phyloP scores from a whole-genome alignment of 30 jellyfish, hydroid and myxozoan genomes.

The Phacellophora camtschatica region DNA sequence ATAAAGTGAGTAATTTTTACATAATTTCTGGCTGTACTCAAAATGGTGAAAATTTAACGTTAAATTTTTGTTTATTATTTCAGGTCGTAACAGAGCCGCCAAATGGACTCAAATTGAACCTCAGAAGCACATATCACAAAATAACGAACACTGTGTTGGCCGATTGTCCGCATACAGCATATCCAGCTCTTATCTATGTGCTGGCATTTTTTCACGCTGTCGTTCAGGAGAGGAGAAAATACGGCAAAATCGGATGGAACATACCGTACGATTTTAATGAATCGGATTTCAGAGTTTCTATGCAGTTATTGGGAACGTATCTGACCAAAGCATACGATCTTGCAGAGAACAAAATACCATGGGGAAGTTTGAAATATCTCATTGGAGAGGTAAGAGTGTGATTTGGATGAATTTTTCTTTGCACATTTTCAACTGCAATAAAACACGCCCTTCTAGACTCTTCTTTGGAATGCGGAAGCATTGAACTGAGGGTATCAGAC shows the following conservation, averaged over 20 bases:
- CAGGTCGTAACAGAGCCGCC: slow-evolving; percentile 98
- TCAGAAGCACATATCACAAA: slow-evolving; percentile 86
- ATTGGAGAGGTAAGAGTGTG: slow-evolving; percentile 84
- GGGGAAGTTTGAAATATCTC: slow-evolving; percentile 91
- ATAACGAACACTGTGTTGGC: slow-evolving; percentile 60
- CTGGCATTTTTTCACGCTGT: slow-evolving; percentile 95
- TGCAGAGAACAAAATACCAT: slow-evolving; percentile 82
- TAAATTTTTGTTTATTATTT: background rate
- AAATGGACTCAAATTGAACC: slow-evolving; percentile 84
- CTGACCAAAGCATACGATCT: slow-evolving; percentile 72
- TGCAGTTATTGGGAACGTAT: slow-evolving; percentile 86
- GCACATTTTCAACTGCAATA: too few species aligned
- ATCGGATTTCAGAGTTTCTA: slow-evolving; percentile 94
- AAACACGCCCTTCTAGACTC: too few species aligned
- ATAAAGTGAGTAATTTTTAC: too few species aligned
- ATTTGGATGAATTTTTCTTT: too few species aligned
- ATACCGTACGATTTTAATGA: slow-evolving; percentile 90
- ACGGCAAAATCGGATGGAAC: slow-evolving; percentile 97
- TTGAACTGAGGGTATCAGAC: too few species aligned
- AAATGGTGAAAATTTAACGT: background rate
- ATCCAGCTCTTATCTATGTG: slow-evolving; percentile 87
- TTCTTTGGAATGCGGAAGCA: too few species aligned
- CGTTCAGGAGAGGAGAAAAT: slow-evolving; percentile 89
- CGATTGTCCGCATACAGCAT: slow-evolving; percentile 90
- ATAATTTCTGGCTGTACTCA: background rate